Conservation (phyloP, 2,113 vertebrate genomes). For the Odocoileus hemionus region DNA sequence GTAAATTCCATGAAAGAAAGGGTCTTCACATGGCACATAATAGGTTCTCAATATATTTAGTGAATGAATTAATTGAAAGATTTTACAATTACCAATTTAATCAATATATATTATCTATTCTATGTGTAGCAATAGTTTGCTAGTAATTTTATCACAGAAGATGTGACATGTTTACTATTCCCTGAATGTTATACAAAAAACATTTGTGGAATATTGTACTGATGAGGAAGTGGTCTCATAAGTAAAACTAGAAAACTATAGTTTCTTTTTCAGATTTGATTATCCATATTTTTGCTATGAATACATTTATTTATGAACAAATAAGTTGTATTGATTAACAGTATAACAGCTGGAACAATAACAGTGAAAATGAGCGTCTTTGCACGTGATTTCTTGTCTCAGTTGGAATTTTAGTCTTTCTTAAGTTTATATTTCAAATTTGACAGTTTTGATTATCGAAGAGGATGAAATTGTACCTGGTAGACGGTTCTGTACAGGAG, state of each 20-base stretch:
- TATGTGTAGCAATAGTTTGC: neutral
- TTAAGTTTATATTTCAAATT: conserved; percentile 48
- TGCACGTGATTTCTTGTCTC: conserved; percentile 47
- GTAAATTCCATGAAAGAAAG: neutral
- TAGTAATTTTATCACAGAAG: neutral
- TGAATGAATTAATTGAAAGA: neutral
- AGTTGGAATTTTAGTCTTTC: conserved; percentile 28
- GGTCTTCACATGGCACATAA: neutral
- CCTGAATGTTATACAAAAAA: neutral
- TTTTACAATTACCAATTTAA: neutral
- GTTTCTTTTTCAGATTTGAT: conserved; percentile 54
- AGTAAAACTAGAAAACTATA: neutral
- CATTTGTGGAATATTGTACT: neutral
- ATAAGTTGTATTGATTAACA: conserved; percentile 76
- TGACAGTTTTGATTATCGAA: neutral
- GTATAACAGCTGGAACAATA: conserved; percentile 75
- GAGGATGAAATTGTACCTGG: neutral
- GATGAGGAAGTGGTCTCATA: neutral
- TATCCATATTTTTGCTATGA: conserved; percentile 79
- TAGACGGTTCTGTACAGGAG: neutral
- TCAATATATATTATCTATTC: neutral
- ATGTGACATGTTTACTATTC: neutral
- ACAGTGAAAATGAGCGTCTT: conserved; percentile 75
- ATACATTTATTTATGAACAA: conserved; percentile 80
- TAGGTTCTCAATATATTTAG: neutral